phyloP scores from a whole-genome alignment of 2,888 invertebrate species.

The Drosophila quinaria region DNA sequence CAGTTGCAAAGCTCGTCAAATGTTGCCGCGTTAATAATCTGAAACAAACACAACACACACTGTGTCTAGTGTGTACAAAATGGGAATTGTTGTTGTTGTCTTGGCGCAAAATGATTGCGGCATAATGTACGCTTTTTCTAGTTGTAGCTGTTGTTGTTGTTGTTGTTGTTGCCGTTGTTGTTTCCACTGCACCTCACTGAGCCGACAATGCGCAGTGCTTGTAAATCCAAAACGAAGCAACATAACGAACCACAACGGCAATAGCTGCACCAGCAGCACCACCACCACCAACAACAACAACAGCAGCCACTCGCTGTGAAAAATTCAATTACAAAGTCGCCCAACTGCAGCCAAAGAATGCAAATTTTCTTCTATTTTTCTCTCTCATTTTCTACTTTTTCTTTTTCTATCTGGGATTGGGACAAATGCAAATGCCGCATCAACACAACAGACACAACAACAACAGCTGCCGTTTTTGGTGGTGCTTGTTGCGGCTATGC shows the following conservation, averaged over 20 bases:
- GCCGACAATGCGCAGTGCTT: slow-evolving; percentile 65
- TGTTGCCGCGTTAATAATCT: slow-evolving; percentile 57
- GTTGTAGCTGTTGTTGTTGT: slow-evolving; percentile 14
- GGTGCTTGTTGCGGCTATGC: slow-evolving; percentile 32
- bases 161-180: slow-evolving; percentile 23
- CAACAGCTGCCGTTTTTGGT: slow-evolving; percentile 14
- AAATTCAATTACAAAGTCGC: slow-evolving; percentile 79
- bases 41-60: slow-evolving; percentile 4
- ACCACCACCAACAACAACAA: slow-evolving; percentile 15
- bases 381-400: slow-evolving; percentile 5
- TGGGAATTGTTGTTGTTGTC: slow-evolving; percentile 48
- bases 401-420: slow-evolving; percentile 10
- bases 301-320: slow-evolving; percentile 54
- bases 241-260: slow-evolving; percentile 46
- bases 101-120: slow-evolving; percentile 73
- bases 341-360: slow-evolving; percentile 64
- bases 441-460: slow-evolving; percentile 18
- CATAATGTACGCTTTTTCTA: slow-evolving; percentile 16
- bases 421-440: slow-evolving; percentile 43
- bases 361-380: slow-evolving; percentile 39
- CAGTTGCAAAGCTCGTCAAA: slow-evolving; percentile 59
- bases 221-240: slow-evolving; percentile 50
- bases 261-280: slow-evolving; percentile 12
- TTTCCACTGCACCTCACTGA: slow-evolving; percentile 41
- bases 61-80: slow-evolving; percentile 12